These are phyloP conservation scores for Beaufortia kweichowensis DNA, from an alignment of 2,113 vertebrate genomes.

Conservation along the genomic window DNA sequence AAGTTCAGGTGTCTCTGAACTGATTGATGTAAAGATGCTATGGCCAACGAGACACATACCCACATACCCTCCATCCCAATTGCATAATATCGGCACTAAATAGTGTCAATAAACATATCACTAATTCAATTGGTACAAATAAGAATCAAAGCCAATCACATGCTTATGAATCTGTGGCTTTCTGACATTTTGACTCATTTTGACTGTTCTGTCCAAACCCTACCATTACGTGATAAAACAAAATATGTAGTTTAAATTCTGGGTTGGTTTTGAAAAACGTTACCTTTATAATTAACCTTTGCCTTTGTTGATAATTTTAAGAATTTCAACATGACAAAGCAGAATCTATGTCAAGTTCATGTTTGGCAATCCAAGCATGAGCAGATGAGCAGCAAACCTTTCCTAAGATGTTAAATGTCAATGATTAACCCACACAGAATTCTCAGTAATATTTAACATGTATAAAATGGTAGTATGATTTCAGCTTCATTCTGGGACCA, in stretches of 20 bases:
- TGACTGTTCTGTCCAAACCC: too few species aligned
- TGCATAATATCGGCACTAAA: too few species aligned
- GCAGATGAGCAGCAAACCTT: conserved; percentile 9
- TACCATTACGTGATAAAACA: neutral
- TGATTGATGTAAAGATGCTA: too few species aligned
- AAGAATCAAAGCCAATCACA: neutral
- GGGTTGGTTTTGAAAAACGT: conserved; percentile 29
- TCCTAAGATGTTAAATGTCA: conserved; percentile 23
- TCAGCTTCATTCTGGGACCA: neutral
- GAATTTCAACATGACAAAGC: conserved; percentile 54
- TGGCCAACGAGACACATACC: too few species aligned
- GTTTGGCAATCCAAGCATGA: conserved; percentile 56
- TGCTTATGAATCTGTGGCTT: neutral
- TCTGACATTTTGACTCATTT: too few species aligned
- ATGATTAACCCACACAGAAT: conserved; percentile 32
- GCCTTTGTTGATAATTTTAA: conserved; percentile 60
- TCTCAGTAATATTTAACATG: conserved; percentile 25
- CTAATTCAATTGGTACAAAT: too few species aligned
- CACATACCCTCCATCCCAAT: too few species aligned
- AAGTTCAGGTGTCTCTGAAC: too few species aligned
- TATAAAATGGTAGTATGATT: neutral
- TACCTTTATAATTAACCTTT: conserved; percentile 66
- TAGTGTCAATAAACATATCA: too few species aligned
- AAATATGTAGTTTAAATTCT: too few species aligned
- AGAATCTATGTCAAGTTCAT: conserved; percentile 62